Base-by-base conservation (phyloP, 2,888 invertebrate species). In the Halictus ligatus region DNA sequence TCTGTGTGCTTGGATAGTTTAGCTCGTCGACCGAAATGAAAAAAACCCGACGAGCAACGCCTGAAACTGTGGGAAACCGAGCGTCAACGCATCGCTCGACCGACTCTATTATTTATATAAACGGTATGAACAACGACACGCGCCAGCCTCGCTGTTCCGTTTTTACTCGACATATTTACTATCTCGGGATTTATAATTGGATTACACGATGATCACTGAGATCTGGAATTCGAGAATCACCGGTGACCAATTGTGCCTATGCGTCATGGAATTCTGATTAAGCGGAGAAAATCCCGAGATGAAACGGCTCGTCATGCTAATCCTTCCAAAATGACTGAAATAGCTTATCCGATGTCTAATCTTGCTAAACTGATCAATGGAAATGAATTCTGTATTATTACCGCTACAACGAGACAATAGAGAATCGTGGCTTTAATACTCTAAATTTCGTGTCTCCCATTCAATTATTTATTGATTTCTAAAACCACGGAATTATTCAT, bases 1-100 rank as follows among this genome's bases (percentile, higher is more conserved):
- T 35, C 6, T 15, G 29, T 67, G 84, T 58, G 58, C 58, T n/a
- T 78, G 86, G 71, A 84, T 76, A 69, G 80, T 81, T 73, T 40
- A 79, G 48, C 76, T 78, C 71, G 75, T 48, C 77, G 78, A 0
- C 15, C 71, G 54, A 67, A 80, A 78, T 72, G 43, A 75, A 85
- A 74, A 78, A 67, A 75, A 29, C 58, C 50, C 81, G 67, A 74
- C 72, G 54, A 74, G 10, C 73, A 15, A 54, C 71, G 48, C 12
- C 46, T 54, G 60, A 73, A 81, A 81, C 29, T 69, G 50, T 83
- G 84, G 67, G 74, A 83, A 77, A 77, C 46, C 54, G 40, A 15
- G 35, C 50, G 50, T 43, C n/a, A n/a, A 71, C 71, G 71, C 43
- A 5, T n/a, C 69, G 12, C 69, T n/a, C 40, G 15, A 35, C 15